These are phyloP conservation scores for Phaedon cochleariae DNA, from an alignment of 2,888 invertebrate genomes.

Conservation along the genomic window DNA sequence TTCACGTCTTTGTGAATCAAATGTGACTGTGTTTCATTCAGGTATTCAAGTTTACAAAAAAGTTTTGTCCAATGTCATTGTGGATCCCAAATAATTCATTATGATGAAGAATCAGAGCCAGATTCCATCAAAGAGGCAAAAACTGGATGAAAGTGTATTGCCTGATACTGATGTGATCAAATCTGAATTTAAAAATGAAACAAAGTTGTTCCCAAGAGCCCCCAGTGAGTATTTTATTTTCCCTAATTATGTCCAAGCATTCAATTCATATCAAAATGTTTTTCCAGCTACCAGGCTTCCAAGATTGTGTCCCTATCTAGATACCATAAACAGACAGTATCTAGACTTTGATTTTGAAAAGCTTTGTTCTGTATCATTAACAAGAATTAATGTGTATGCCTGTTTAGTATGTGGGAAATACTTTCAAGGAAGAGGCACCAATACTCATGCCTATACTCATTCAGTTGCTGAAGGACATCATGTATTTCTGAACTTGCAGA, in stretches of 20 bases:
- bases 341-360: slow-evolving; percentile 99
- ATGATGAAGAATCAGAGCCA: background rate
- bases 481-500: slow-evolving; percentile 96
- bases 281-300: slow-evolving; percentile 24
- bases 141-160: background rate
- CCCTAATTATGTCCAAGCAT: too few relatives aligned
- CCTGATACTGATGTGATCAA: background rate
- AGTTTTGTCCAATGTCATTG: too few relatives aligned
- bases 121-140: background rate
- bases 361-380: slow-evolving; percentile 95
- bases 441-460: slow-evolving; percentile 99
- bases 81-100: too few relatives aligned
- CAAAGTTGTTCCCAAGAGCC: background rate
- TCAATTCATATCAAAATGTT: background rate
- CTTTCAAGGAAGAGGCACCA: slow-evolving; percentile 95
- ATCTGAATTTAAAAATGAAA: background rate
- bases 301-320: slow-evolving; percentile 90
- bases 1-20: too few relatives aligned
- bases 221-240: too few relatives aligned
- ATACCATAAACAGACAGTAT: slow-evolving; percentile 96
- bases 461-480: slow-evolving; percentile 98
- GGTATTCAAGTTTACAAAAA: too few relatives aligned
- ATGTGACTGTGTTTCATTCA: too few relatives aligned
- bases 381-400: slow-evolving; percentile 98
- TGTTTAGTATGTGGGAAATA: slow-evolving; percentile 99